Evolutionary conservation across 1,140 invertebrate species (phyloP).

Genomic region (Drosophila obscura): DNA sequence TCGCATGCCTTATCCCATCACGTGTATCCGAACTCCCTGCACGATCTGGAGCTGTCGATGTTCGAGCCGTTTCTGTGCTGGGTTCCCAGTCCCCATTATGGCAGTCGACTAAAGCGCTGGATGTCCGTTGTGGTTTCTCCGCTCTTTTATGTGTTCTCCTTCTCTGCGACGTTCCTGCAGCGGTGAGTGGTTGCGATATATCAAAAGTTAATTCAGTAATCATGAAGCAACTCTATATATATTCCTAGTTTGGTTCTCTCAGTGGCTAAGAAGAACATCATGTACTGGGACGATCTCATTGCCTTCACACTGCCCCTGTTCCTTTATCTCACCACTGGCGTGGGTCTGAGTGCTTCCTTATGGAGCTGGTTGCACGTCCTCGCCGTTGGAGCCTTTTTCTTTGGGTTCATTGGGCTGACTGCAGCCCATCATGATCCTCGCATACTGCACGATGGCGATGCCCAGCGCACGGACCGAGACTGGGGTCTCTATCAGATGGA

Average conservation of each 20-base stretch:
- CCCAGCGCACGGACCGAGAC: constrained; percentile 86
- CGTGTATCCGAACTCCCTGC: constrained; percentile 90
- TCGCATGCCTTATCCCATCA: constrained; percentile 92
- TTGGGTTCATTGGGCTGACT: constrained; percentile 88
- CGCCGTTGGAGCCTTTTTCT: constrained; percentile 86
- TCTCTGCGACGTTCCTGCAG: constrained; percentile 82
- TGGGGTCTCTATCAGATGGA: constrained; percentile 93
- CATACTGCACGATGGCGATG: constrained; percentile 92
- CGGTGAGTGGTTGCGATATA: constrained; percentile 81
- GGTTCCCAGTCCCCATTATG: constrained; percentile 85
- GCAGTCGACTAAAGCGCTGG: constrained; percentile 73
- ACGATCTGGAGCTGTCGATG: constrained; percentile 90
- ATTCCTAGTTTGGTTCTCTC: constrained; percentile 46
- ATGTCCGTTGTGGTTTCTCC: constrained; percentile 84
- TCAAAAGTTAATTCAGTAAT: not conserved
- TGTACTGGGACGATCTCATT: constrained; percentile 83
- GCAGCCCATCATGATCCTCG: constrained; percentile 93
- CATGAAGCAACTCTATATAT: not conserved
- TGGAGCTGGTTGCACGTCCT: constrained; percentile 87
- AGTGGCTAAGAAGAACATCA: constrained; percentile 40
- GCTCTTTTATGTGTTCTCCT: constrained; percentile 84
- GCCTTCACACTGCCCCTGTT: constrained; percentile 84
- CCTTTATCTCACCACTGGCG: constrained; percentile 84
- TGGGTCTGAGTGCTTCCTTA: constrained; percentile 61
- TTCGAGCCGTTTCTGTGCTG: constrained; percentile 89